These are phyloP conservation scores for Apistogramma diplotaenia DNA, from an alignment of 2,113 vertebrate species.

Conservation along the genomic window DNA sequence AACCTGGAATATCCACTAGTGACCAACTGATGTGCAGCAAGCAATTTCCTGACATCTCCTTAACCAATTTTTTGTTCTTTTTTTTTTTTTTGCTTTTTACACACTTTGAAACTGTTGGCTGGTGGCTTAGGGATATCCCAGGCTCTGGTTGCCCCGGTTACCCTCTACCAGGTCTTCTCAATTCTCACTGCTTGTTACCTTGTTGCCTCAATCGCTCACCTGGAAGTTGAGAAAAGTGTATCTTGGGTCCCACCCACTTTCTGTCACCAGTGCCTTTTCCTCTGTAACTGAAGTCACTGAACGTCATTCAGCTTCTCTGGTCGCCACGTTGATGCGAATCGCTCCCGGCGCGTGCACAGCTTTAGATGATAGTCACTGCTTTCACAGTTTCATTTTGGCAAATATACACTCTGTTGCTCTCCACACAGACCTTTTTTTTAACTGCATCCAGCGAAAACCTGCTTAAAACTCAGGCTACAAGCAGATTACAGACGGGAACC, in stretches of 20 bases:
- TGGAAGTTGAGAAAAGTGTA: not conserved
- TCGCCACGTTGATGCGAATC: not conserved
- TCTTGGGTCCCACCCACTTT: not conserved
- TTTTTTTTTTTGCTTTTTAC: too few species aligned
- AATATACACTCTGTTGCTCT: not conserved
- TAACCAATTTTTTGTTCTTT: too few species aligned
- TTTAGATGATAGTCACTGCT: not conserved
- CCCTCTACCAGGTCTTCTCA: not conserved
- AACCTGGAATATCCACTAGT: too few species aligned
- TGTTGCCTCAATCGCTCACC: not conserved
- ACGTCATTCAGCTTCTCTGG: not conserved
- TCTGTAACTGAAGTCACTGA: too few species aligned
- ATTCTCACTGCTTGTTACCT: not conserved
- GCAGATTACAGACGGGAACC: not conserved
- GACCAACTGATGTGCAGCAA: too few species aligned
- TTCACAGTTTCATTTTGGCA: not conserved
- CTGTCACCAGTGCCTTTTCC: not conserved
- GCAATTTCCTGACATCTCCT: too few species aligned
- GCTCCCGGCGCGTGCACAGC: not conserved
- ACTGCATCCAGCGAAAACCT: not conserved
- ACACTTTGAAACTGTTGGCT: not conserved
- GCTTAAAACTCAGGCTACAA: not conserved
- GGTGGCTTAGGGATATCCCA: not conserved
- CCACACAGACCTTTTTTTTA: not conserved
- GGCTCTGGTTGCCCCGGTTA: not conserved